phyloP scores from a whole-genome alignment of 2,888 invertebrate genomes.

The Dryococelus australis region DNA sequence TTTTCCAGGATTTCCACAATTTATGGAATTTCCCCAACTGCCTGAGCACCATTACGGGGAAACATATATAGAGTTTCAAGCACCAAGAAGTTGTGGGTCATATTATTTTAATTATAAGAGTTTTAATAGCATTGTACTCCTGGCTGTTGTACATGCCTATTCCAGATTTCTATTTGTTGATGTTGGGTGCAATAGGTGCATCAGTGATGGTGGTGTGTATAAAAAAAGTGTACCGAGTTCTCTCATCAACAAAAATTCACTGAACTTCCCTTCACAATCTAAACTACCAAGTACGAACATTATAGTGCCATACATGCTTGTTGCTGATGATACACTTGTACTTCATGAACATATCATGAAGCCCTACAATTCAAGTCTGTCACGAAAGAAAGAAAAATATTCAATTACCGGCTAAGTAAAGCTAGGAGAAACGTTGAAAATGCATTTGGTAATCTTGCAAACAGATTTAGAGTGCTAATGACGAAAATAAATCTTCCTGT shows the following conservation, averaged over 20 bases:
- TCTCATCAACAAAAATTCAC: background rate
- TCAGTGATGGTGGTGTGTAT: background rate
- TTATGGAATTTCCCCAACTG: background rate
- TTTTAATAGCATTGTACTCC: background rate
- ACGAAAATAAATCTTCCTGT: background rate
- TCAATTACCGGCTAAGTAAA: background rate
- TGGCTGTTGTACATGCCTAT: background rate
- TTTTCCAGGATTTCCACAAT: background rate
- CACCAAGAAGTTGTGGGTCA: background rate
- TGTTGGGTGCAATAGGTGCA: background rate
- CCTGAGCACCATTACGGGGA: background rate
- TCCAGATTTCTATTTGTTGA: background rate
- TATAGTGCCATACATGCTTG: background rate
- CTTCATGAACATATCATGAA: background rate
- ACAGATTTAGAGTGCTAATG: background rate
- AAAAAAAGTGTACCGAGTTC: background rate
- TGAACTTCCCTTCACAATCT: background rate
- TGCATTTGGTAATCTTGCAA: background rate
- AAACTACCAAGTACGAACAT: background rate
- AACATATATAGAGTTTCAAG: background rate
- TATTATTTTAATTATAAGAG: background rate
- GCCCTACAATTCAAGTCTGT: background rate
- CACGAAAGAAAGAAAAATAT: background rate
- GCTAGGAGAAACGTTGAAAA: background rate
- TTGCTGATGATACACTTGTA: background rate